Evolutionary conservation across 1,140 invertebrate genomes (phyloP), one percentile per base, ranked within the genome.

Genomic region (Saccostrea echinata): DNA sequence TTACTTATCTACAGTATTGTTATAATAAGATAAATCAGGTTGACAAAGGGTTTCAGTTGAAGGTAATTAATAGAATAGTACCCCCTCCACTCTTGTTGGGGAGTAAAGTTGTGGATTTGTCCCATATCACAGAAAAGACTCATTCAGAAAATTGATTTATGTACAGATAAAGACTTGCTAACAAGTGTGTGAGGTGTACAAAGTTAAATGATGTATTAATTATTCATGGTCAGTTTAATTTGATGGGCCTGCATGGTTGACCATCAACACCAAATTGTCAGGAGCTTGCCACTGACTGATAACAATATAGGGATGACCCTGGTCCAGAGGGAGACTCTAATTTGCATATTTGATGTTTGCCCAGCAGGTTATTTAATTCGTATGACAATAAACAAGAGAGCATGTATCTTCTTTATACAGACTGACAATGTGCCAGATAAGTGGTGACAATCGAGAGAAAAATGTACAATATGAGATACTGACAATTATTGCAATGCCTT

Each of bases 201-300:
- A 71, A 71, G 27, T n/a, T 71, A 27, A 71, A 71, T 71, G 68
- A 27, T 0, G 1, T 24, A 71, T 71, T 71, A 71, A 71, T 71
- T 71, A 71, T 71, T 30, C 27, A 71, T 71, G 68, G 68, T 30
- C 68, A 71, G 68, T 71, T 71, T 71, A 71, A 71, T 71, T 71
- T 33, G 27, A 71, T 30, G 68, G 30, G 30, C 30, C 27, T 12
- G 55, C 55, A 57, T 57, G 24, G 68, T 71, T 24, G 13, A 30
- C 68, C 9, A 24, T 30, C 30, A 61, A 13, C 24, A 16, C 68
- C 30, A 13, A 30, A 13, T 33, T 71, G 16, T 57, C 55, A 57
- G 55, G 18, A 55, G 12, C 53, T 55, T 2, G 16, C 55, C 21
- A 57, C 55, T 18, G 55, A 57, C 55, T 57, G 55, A 57, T 57